Percentiles rank a stretch among this genome's conserved stretches.
Conservation (phyloP, 2,797 vertebrate genomes). For the Acanthurus tractus region DNA sequence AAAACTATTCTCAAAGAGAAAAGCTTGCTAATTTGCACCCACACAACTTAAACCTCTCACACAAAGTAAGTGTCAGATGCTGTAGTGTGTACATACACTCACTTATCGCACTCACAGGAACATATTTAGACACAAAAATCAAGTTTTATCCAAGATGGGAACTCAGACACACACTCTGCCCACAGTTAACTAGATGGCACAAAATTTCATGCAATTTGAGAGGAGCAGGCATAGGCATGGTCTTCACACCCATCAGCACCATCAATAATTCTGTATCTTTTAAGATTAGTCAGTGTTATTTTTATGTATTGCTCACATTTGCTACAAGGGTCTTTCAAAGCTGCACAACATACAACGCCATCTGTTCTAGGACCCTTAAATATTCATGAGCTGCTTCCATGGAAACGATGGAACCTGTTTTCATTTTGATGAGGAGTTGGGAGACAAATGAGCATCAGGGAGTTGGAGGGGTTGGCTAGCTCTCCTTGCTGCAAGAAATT, state of each 20-base stretch:
- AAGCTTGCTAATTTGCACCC: slow-evolving; percentile 37
- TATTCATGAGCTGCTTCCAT: slow-evolving; percentile 63
- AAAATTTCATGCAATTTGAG: not conserved
- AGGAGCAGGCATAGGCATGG: slow-evolving; percentile 27
- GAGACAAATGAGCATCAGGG: slow-evolving; percentile 23
- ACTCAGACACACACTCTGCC: slow-evolving; percentile 17
- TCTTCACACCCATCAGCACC: slow-evolving; percentile 45
- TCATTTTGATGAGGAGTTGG: slow-evolving; percentile 41
- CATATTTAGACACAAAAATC: not conserved
- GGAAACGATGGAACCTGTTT: slow-evolving; percentile 69
- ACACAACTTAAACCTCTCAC: slow-evolving; percentile 21
- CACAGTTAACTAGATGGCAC: not conserved
- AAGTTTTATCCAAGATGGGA: slow-evolving; percentile 18
- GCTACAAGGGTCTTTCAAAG: not conserved
- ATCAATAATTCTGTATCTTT: slow-evolving; percentile 39
- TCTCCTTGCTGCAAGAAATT: slow-evolving; percentile 13
- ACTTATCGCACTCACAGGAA: slow-evolving; percentile 8
- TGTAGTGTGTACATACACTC: slow-evolving; percentile 3
- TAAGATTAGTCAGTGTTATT: not conserved
- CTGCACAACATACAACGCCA: too few species aligned
- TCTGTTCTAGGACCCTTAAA: not conserved
- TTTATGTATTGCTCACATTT: not conserved
- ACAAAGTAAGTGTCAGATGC: slow-evolving; percentile 16
- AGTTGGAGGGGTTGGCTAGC: not conserved
- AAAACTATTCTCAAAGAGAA: slow-evolving; percentile 51